Evolutionary conservation across 2,113 vertebrate genomes (phyloP).

Genomic region (Pogona vitticeps): DNA sequence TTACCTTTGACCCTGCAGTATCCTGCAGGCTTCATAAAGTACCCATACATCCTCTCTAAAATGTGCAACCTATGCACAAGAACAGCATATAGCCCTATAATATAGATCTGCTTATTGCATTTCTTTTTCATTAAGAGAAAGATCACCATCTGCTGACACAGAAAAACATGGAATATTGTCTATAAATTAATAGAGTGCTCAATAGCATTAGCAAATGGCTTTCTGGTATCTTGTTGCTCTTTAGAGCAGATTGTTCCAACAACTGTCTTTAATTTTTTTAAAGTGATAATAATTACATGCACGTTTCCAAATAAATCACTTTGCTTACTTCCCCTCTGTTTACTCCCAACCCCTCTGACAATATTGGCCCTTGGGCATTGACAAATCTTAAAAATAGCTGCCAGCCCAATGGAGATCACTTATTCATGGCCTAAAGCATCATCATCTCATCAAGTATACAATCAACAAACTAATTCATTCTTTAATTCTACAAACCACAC

Average conservation of each 20-base stretch:
- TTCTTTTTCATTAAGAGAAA: conserved; percentile 4
- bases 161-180: conserved; percentile 1
- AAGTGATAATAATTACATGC: not conserved
- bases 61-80: not conserved
- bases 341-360: too few relatives aligned
- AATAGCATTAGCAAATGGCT: not conserved
- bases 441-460: not conserved
- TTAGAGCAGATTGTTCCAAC: not conserved
- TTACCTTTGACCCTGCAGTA: not conserved
- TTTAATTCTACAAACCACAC: not conserved
- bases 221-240: not conserved
- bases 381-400: too few relatives aligned
- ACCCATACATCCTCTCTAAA: not conserved
- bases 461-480: not conserved
- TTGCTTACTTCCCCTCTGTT: too few relatives aligned
- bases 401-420: too few relatives aligned
- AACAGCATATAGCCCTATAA: not conserved
- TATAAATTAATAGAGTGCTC: conserved; percentile 10
- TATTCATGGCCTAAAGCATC: not conserved
- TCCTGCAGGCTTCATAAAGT: not conserved
- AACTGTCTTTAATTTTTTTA: not conserved
- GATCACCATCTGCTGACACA: not conserved
- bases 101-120: conserved; percentile 5
- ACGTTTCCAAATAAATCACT: too few relatives aligned
- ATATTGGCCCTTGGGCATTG: too few relatives aligned